Conservation (phyloP, 1,140 invertebrate genomes). For the Rhyzopertha dominica region DNA sequence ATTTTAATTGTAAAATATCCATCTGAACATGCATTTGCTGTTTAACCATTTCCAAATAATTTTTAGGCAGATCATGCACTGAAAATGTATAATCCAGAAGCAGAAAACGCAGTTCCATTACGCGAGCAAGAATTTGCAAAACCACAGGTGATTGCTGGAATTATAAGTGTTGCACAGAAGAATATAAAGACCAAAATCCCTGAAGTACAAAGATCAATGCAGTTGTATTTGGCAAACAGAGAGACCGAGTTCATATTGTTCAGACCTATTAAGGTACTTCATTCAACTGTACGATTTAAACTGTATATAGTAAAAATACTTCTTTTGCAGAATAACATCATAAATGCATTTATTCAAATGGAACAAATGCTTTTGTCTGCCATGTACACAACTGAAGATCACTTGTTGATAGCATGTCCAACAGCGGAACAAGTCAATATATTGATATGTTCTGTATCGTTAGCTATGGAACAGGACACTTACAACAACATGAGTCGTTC, state of each 20-base stretch:
- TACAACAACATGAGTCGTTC: too few species aligned
- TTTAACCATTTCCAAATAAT: too few species aligned
- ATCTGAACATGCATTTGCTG: too few species aligned
- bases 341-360: slow-evolving; percentile 78
- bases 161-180: slow-evolving; percentile 58
- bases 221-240: slow-evolving; percentile 90
- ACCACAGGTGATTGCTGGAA: slow-evolving; percentile 52
- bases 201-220: slow-evolving; percentile 80
- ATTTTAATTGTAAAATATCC: too few species aligned
- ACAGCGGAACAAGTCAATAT: slow-evolving; percentile 87
- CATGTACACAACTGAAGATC: slow-evolving; percentile 75
- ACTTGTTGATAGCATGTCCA: slow-evolving; percentile 79
- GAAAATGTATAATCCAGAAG: too few species aligned
- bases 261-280: slow-evolving; percentile 75
- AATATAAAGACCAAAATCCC: slow-evolving; percentile 76
- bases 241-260: slow-evolving; percentile 96
- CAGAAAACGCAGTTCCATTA: slow-evolving; percentile 32
- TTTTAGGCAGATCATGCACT: slow-evolving; percentile 31
- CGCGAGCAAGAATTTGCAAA: slow-evolving; percentile 49
- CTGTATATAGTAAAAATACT: too few species aligned
- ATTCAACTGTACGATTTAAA: too few species aligned
- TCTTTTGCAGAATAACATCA: slow-evolving; percentile 74
- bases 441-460: slow-evolving; percentile 65
- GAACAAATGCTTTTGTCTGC: slow-evolving; percentile 67
- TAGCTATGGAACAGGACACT: slow-evolving; percentile 30